phyloP scores from a whole-genome alignment of 2,797 vertebrate genomes.

The Denticeps clupeoides region DNA sequence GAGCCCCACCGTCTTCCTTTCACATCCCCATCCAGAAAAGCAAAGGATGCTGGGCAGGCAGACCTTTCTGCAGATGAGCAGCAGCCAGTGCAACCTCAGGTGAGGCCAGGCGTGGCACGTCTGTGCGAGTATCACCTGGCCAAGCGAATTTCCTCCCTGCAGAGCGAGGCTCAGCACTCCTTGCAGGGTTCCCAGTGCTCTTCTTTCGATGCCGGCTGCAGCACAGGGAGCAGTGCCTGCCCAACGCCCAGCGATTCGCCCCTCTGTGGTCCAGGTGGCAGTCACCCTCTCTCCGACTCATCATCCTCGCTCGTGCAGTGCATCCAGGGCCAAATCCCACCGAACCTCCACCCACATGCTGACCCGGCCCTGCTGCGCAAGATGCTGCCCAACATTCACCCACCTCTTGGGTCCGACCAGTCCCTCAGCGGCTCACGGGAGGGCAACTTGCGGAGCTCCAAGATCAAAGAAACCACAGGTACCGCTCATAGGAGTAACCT shows the following conservation, averaged over 20 bases:
- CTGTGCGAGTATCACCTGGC: constrained; percentile 86
- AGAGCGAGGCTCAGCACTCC: constrained; percentile 81
- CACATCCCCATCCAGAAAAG: constrained; percentile 64
- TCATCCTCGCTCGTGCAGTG: constrained; percentile 21
- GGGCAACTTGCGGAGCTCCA: constrained; percentile 70
- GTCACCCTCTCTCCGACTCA: constrained; percentile 65
- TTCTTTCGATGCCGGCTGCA: constrained; percentile 80
- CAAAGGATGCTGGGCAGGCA: constrained; percentile 48
- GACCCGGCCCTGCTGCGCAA: constrained; percentile 80
- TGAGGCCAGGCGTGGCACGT: constrained; percentile 69
- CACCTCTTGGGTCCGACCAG: constrained; percentile 62
- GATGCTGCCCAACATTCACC: constrained; percentile 80
- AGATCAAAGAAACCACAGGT: constrained; percentile 90
- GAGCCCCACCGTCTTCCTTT: constrained; percentile 55
- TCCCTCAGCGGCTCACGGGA: constrained; percentile 67
- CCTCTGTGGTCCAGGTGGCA: constrained; percentile 64
- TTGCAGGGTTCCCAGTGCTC: constrained; percentile 85
- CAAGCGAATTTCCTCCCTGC: constrained; percentile 81
- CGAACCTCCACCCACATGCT: constrained; percentile 76
- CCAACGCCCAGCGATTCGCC: constrained; percentile 78
- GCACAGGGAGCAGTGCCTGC: constrained; percentile 72
- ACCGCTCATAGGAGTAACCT: constrained; percentile 56
- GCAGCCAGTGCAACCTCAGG: constrained; percentile 61
- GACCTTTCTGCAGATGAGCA: constrained; percentile 62
- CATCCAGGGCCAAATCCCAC: constrained; percentile 43